Evolutionary conservation across 2,113 vertebrate genomes (phyloP), one percentile per base, ranked within the genome.

Genomic region (Ceyx margarethae): DNA sequence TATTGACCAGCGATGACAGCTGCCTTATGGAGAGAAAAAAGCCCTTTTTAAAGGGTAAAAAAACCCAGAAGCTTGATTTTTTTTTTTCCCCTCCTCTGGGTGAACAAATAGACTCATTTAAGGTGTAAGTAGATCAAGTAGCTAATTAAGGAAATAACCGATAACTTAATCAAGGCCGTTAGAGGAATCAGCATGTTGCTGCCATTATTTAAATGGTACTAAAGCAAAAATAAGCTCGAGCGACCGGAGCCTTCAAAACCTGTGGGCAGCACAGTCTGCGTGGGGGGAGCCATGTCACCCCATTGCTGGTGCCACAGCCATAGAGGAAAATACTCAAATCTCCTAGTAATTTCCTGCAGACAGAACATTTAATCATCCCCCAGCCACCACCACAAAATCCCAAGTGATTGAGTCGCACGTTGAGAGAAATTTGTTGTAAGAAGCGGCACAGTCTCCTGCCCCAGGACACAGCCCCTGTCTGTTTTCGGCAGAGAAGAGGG

Each of bases 321-420:
- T 61, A 6, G 69, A 80, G 96, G 94, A 96, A 96, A 96, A 93
- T 61, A 91, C 87, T 96, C 96, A 93, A 95, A 96, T 96, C 96
- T 97, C 96, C 81, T 85, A 95, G 95, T 69, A 89, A 97, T 96
- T 94, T 89, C 90, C 96, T 95, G 33, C 94, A 97, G 97, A 97
- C 92, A 95, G 96, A 97, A 97, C 91, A 81, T 95, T 97, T 97
- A 97, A 97, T 96, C 97, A 97, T 95, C 92, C 73, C 78, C 87
- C 92, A 93, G 87, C 69, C 48, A n/a, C 71, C 50, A 64, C 91
- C 28, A 5, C 90, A 96, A 87, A 94, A 82, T 75, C 89, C 91
- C 53, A 29, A 90, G 79, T 60, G 86, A 96, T 93, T 85, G 93
- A 96, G 95, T 97, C 43, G 76, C 95, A 93, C 33, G 33, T 75